A percentile compares a stretch with the other conserved stretches of the same genome.
phyloP scores from a whole-genome alignment of 2,888 invertebrate species.

The Gari tellinella region DNA sequence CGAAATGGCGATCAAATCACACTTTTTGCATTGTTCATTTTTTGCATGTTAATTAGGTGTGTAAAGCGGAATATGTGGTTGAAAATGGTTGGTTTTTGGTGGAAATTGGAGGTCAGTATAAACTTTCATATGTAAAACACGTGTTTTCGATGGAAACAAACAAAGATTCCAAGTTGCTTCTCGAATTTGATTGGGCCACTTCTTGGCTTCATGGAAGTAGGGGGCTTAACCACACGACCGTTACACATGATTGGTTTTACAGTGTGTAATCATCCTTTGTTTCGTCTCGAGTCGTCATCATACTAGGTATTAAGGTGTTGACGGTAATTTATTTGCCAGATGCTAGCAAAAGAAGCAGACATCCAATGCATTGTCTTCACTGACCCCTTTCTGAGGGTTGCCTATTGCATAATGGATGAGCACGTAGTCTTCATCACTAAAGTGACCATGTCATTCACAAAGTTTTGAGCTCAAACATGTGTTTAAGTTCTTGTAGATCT shows the following conservation, averaged over 20 bases:
- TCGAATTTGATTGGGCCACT: conserved; percentile 56
- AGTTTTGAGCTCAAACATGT: too few relatives aligned
- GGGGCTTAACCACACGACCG: conserved; percentile 34
- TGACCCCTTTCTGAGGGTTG: too few relatives aligned
- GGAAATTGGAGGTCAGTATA: background rate
- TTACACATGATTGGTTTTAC: conserved; percentile 37
- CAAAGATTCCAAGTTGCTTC: conserved; percentile 44
- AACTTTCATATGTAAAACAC: conserved; percentile 36
- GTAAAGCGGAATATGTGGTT: background rate
- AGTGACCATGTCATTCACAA: too few relatives aligned
- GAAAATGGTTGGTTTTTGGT: background rate
- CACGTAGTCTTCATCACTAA: too few relatives aligned
- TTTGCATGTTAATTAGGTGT: conserved; percentile 28
- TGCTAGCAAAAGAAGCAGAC: too few relatives aligned
- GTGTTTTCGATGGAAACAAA: conserved; percentile 62
- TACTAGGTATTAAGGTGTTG: too few relatives aligned
- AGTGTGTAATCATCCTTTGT: too few relatives aligned
- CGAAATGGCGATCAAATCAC: conserved; percentile 82
- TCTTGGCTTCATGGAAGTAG: conserved; percentile 30
- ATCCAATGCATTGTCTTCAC: too few relatives aligned
- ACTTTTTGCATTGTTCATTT: conserved; percentile 73
- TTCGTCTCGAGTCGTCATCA: too few relatives aligned
- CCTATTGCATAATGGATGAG: too few relatives aligned
- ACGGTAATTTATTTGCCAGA: too few relatives aligned
- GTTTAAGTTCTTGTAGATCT: too few relatives aligned